phyloP scores from a whole-genome alignment of 2,113 vertebrate genomes.

The Acanthochromis polyacanthus region DNA sequence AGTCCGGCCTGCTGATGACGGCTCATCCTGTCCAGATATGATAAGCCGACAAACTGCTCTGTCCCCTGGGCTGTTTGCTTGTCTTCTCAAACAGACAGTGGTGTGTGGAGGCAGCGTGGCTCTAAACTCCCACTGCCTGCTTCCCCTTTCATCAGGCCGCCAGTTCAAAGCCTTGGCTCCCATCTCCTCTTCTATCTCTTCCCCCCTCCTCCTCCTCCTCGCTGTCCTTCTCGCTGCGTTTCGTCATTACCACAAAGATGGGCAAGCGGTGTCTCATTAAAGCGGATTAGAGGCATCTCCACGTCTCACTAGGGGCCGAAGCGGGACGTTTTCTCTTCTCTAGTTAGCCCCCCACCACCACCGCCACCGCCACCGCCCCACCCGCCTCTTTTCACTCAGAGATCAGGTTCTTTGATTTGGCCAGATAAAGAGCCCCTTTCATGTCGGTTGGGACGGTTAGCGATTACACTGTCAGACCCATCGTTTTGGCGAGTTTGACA shows the following conservation, averaged over 20 bases:
- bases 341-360: conserved; percentile 11
- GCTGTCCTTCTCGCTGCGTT: conserved; percentile 66
- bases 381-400: conserved; percentile 62
- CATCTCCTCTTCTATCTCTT: conserved; percentile 70
- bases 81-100: conserved; percentile 63
- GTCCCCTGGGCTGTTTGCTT: conserved; percentile 71
- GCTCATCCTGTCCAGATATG: conserved; percentile 80
- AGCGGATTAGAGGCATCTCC: conserved; percentile 80
- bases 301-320: conserved; percentile 67
- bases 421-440: conserved; percentile 84
- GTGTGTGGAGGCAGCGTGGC: conserved; percentile 60
- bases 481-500: conserved; percentile 81
- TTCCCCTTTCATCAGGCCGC: conserved; percentile 69
- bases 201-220: conserved; percentile 52
- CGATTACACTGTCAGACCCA: conserved; percentile 83
- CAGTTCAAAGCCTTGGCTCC: conserved; percentile 83
- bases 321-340: conserved; percentile 66
- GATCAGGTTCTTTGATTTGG: conserved; percentile 85
- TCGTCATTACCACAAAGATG: conserved; percentile 82
- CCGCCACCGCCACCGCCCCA: neutral
- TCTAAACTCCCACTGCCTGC: conserved; percentile 59
- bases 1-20: conserved; percentile 63
- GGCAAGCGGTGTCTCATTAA: conserved; percentile 83
- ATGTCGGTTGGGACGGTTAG: conserved; percentile 81
- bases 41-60: conserved; percentile 77